phyloP scores from a whole-genome alignment of 2,888 invertebrate genomes.

The Luperina nickerlii region DNA sequence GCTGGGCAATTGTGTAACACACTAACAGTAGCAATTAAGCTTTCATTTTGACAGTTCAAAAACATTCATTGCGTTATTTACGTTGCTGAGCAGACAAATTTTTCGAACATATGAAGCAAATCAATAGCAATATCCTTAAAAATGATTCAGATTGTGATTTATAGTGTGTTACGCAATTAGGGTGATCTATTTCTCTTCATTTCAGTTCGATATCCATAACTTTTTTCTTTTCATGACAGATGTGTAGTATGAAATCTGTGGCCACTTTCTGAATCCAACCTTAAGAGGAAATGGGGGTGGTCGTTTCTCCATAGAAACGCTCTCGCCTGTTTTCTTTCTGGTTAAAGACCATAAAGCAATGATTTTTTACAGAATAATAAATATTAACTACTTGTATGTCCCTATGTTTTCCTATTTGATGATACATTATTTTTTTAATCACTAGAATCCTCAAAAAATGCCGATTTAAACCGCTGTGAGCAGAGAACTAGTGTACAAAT shows the following conservation, averaged over 20 bases:
- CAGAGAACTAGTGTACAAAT: too few relatives aligned
- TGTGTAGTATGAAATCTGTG: conserved; percentile 36
- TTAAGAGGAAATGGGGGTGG: background rate
- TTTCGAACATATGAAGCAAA: background rate
- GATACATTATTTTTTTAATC: too few relatives aligned
- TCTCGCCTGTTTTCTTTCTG: too few relatives aligned
- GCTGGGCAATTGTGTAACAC: background rate
- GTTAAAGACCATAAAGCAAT: too few relatives aligned
- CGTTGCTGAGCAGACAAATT: background rate
- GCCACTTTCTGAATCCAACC: conserved; percentile 57
- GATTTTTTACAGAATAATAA: too few relatives aligned
- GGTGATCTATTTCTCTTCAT: background rate
- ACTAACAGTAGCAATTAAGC: background rate
- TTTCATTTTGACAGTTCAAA: background rate
- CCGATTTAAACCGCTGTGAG: too few relatives aligned
- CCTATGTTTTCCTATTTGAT: too few relatives aligned
- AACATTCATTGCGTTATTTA: background rate
- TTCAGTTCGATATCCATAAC: background rate
- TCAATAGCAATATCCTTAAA: background rate
- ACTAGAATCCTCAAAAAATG: too few relatives aligned
- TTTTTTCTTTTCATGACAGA: conserved; percentile 32
- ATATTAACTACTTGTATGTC: too few relatives aligned
- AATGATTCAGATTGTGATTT: background rate
- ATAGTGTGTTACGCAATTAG: background rate
- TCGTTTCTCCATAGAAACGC: too few relatives aligned